A percentile compares a stretch with the other conserved stretches of the same genome.
Evolutionary conservation across 2,797 vertebrate genomes (phyloP).

Genomic region (Poeciliopsis presidionis): DNA sequence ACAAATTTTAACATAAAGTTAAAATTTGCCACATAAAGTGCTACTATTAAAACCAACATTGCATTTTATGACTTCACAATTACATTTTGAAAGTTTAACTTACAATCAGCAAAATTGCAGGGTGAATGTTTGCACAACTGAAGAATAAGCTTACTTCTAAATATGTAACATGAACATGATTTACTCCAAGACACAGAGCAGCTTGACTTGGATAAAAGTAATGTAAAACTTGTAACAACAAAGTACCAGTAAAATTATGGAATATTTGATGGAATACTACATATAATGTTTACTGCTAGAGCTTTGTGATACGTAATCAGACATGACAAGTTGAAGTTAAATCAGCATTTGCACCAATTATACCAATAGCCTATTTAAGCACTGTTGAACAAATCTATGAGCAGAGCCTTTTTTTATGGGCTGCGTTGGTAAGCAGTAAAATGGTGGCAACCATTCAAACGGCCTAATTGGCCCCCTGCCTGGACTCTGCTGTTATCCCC

Average conservation of each 20-base stretch:
- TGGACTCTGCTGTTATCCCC: slow-evolving; percentile 35
- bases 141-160: not conserved
- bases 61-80: slow-evolving; percentile 16
- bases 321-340: slow-evolving; percentile 60
- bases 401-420: slow-evolving; percentile 64
- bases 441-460: slow-evolving; percentile 60
- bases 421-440: slow-evolving; percentile 62
- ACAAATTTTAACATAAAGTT: too few species aligned
- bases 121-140: not conserved
- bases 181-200: not conserved
- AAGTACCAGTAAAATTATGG: not conserved
- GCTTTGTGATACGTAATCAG: slow-evolving; percentile 39
- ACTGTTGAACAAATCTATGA: slow-evolving; percentile 59
- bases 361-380: slow-evolving; percentile 17
- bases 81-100: slow-evolving; percentile 7
- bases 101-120: slow-evolving; percentile 3
- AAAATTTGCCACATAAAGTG: slow-evolving; percentile 2
- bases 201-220: not conserved
- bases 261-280: not conserved
- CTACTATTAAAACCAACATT: slow-evolving; percentile 5
- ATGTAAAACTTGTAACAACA: not conserved
- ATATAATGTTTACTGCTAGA: slow-evolving; percentile 18
- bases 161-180: not conserved
- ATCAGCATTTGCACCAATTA: slow-evolving; percentile 56
- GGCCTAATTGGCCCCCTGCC: slow-evolving; percentile 51